A percentile compares a stretch with the other conserved stretches of the same genome.
Evolutionary conservation across 2,797 vertebrate species (phyloP).

Genomic region (Rhabdophis nuchalis): DNA sequence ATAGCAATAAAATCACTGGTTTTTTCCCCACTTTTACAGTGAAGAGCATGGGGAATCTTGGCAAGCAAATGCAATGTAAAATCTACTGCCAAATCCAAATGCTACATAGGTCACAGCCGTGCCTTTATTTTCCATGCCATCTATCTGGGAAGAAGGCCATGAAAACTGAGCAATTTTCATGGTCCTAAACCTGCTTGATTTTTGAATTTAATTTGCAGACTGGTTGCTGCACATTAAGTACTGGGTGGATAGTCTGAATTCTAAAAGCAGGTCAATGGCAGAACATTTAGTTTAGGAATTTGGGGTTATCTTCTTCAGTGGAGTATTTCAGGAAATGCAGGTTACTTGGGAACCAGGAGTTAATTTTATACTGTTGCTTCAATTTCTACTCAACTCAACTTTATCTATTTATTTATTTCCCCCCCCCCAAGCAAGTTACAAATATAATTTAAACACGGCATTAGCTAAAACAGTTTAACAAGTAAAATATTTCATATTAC

Average conservation of each 20-base stretch:
- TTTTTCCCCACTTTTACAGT: rapidly evolving
- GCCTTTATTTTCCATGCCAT: neutral
- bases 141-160: rapidly evolving
- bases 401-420: neutral
- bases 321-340: neutral
- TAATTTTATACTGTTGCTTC: neutral
- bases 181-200: neutral
- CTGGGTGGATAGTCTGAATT: neutral
- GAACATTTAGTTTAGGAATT: neutral
- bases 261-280: neutral
- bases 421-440: neutral
- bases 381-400: neutral
- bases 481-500: neutral
- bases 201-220: neutral
- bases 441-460: neutral
- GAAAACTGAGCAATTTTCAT: neutral
- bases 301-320: neutral
- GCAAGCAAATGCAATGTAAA: neutral
- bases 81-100: neutral
- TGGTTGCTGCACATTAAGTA: neutral
- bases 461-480: neutral
- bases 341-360: neutral
- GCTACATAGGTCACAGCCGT: neutral
- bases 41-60: neutral
- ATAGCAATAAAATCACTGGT: rapidly evolving